Conservation (phyloP, 2,888 invertebrate genomes). For the Pristionchus maxplancki region DNA sequence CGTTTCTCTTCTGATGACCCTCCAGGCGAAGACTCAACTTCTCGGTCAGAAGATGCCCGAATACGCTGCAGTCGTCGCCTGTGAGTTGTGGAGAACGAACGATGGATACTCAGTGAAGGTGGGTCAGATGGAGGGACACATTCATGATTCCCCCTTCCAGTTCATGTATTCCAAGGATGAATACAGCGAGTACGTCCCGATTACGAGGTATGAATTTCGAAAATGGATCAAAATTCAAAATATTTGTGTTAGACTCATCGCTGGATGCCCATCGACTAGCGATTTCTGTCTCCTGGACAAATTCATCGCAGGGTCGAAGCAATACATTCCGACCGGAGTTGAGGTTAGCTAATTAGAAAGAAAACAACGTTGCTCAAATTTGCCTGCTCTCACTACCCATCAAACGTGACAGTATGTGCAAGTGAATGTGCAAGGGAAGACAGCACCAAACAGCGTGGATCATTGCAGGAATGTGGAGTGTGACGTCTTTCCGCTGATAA, state of each 20-base stretch:
- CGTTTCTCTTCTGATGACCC: conserved; percentile 28
- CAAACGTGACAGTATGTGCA: not conserved
- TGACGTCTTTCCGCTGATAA: conserved; percentile 8
- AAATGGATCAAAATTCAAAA: not conserved
- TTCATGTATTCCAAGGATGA: conserved; percentile 21
- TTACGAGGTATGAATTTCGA: not conserved
- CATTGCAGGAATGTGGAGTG: conserved; percentile 32
- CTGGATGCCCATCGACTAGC: conserved; percentile 16
- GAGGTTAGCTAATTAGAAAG: not conserved
- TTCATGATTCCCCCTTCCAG: conserved; percentile 32
- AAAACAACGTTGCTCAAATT: not conserved
- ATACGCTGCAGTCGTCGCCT: conserved; percentile 44
- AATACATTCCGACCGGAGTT: conserved; percentile 34
- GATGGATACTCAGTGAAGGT: conserved; percentile 49
- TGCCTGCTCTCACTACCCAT: not conserved
- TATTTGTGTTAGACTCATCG: not conserved
- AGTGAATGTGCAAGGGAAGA: not conserved
- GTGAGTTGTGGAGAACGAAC: conserved; percentile 51
- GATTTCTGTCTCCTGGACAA: conserved; percentile 10
- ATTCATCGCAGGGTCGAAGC: not conserved
- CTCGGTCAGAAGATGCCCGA: conserved; percentile 47
- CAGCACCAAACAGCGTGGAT: not conserved
- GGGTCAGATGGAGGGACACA: not conserved
- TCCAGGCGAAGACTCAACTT: conserved; percentile 42
- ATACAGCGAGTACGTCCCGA: conserved; percentile 21